Base-by-base conservation (phyloP, 2,888 invertebrate species). In the Atrina japonica region DNA sequence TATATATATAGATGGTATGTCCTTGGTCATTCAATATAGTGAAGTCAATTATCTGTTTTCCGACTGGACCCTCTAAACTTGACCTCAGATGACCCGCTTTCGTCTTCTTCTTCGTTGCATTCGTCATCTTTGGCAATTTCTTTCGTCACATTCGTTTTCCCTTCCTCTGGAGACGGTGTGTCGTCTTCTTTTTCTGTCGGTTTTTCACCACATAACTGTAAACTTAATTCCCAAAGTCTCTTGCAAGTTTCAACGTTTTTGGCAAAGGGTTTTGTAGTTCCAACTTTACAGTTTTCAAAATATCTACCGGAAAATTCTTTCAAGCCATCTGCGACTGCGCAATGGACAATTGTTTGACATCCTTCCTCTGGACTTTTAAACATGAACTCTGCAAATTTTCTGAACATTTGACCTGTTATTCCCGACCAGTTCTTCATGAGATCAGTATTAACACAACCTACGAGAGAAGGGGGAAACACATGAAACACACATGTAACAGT, bases 311-410 rank as follows among this genome's bases (percentile, higher is more conserved):
- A 84, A 52, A 82, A 73, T 23, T 83, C 82, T 21, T 80, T 73
- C 5, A 87, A 73, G 7, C 84, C 81, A 59, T 86, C 85, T 6
- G 77, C 83, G 2, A 86, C 84, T 14, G 85, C 85, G 60, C 85
- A 85, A 75, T 84, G 83, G 5, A 88, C 81, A 40, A 88, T 77
- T 11, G 85, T 84, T 70, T 88, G 88, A 30, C 86, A 83, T 6
- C 88, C 88, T 23, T 85, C 84, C 49, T 86, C 86, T 1, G 88
- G 85, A 3, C 82, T 76, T 63, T 87, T 87, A 77, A 88, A 88
- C 63, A 88, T 75, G 23, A 88, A 66, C 41, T 82, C 78, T 0
- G 83, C 71, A 41, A 76, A 73, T 29, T 77, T 76, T 9, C 87
- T 79, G 30, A 88, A 63, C 9, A 86, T 14, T 40, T 84, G 80